phyloP scores from a whole-genome alignment of 2,797 vertebrate species.

The Acridotheres tristis region DNA sequence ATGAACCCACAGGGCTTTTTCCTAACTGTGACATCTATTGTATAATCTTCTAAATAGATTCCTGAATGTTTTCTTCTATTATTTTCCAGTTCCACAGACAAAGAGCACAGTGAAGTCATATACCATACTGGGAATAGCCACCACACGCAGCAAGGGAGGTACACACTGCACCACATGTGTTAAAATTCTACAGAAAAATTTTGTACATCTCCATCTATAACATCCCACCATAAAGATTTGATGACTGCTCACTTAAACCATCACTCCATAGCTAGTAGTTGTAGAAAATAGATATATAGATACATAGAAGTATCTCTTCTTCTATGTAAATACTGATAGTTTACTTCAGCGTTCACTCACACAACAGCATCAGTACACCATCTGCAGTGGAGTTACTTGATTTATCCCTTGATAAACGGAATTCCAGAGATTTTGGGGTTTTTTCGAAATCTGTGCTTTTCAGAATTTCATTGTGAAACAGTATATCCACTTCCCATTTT shows the following conservation, averaged over 20 bases:
- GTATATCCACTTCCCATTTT: not conserved
- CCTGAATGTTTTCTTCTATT: not conserved
- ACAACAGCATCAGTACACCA: not conserved
- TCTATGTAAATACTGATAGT: not conserved
- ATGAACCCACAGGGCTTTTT: constrained; percentile 15
- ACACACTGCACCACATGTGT: rapidly evolving
- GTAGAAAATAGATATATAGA: too few relatives aligned
- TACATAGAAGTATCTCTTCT: not conserved
- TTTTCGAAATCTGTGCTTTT: not conserved
- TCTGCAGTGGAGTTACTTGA: not conserved
- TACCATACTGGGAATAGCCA: not conserved
- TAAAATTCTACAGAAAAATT: not conserved
- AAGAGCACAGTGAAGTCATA: not conserved
- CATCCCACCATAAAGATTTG: not conserved
- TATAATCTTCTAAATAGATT: not conserved
- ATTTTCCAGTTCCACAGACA: not conserved
- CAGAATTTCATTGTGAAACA: not conserved
- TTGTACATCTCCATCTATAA: not conserved
- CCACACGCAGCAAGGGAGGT: not conserved
- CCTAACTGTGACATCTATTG: not conserved
- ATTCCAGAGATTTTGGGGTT: not conserved
- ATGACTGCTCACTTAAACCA: not conserved
- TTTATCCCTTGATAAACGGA: not conserved
- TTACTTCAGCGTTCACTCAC: not conserved
- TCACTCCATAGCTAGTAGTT: not conserved